These are phyloP conservation scores for Zoroaster sp. DNA, from an alignment of 53 echinoderm and acorn worm genomes.

Conservation along the genomic window DNA sequence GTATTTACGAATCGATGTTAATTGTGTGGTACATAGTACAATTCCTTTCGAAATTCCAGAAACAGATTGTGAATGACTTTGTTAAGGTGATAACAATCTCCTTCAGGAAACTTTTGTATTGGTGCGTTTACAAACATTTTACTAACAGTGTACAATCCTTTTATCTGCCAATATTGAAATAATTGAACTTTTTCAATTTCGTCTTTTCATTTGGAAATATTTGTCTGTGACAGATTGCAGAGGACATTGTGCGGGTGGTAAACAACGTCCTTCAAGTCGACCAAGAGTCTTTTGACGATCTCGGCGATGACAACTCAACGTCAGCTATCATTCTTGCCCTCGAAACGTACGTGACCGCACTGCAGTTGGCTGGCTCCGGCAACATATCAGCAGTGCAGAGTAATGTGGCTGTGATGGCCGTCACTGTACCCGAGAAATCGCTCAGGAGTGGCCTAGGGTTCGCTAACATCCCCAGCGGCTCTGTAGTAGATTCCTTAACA, in stretches of 20 bases:
- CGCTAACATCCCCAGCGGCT: not conserved
- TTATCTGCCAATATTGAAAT: too few species aligned
- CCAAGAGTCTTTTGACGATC: constrained; percentile 25
- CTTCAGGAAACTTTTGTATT: too few species aligned
- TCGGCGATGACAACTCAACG: constrained; percentile 38
- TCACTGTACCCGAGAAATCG: not conserved
- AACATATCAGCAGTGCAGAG: constrained; percentile 60
- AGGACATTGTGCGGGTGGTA: constrained; percentile 40
- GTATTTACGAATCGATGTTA: too few species aligned
- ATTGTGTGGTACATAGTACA: too few species aligned
- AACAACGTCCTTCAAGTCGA: constrained; percentile 63
- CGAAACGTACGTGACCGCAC: constrained; percentile 65
- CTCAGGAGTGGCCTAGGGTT: not conserved
- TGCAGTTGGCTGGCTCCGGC: constrained; percentile 21
- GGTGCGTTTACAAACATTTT: too few species aligned
- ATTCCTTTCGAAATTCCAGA: too few species aligned
- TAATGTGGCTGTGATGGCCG: constrained; percentile 46
- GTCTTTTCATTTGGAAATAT: too few species aligned
- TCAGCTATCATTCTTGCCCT: constrained; percentile 67
- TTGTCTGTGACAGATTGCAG: not conserved
- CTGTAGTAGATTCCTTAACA: not conserved
- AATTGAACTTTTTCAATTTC: too few species aligned
- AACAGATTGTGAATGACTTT: too few species aligned
- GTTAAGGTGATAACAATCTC: too few species aligned
- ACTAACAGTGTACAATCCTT: too few species aligned